A percentile compares a stretch with the other conserved stretches of the same genome.
Conservation (phyloP, 2,113 vertebrate species). For the Mustelus asterias region DNA sequence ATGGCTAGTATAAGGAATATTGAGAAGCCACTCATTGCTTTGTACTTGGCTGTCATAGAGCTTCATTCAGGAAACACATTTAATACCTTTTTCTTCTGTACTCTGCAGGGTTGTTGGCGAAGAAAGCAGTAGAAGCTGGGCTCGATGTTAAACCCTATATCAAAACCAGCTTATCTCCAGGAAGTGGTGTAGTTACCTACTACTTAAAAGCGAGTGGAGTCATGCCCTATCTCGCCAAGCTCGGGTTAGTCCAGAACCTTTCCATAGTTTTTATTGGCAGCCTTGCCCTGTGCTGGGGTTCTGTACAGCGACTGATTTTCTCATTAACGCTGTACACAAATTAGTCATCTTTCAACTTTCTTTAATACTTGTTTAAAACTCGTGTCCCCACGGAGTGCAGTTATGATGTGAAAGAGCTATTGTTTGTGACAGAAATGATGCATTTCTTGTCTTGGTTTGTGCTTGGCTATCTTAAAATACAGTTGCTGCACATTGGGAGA, state of each 20-base stretch:
- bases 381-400: not conserved
- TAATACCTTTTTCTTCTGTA: constrained; percentile 10
- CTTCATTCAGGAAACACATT: not conserved
- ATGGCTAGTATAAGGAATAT: not conserved
- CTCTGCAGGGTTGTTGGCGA: constrained; percentile 78
- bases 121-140: constrained; percentile 81
- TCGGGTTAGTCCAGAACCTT: constrained; percentile 60
- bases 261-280: not conserved
- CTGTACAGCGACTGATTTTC: not conserved
- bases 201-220: constrained; percentile 90
- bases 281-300: not conserved
- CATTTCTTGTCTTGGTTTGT: not conserved
- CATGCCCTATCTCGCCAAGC: constrained; percentile 75
- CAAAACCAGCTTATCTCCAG: constrained; percentile 94
- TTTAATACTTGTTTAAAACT: not conserved
- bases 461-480: not conserved
- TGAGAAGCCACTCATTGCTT: not conserved
- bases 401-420: not conserved
- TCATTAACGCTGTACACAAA: not conserved
- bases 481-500: not conserved
- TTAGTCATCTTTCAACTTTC: not conserved
- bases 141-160: constrained; percentile 87
- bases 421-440: not conserved
- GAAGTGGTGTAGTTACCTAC: constrained; percentile 95
- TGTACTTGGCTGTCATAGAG: not conserved